A percentile compares a stretch with the other conserved stretches of the same genome.
Conservation (phyloP, 1,140 invertebrate species). For the Batillaria attramentaria region DNA sequence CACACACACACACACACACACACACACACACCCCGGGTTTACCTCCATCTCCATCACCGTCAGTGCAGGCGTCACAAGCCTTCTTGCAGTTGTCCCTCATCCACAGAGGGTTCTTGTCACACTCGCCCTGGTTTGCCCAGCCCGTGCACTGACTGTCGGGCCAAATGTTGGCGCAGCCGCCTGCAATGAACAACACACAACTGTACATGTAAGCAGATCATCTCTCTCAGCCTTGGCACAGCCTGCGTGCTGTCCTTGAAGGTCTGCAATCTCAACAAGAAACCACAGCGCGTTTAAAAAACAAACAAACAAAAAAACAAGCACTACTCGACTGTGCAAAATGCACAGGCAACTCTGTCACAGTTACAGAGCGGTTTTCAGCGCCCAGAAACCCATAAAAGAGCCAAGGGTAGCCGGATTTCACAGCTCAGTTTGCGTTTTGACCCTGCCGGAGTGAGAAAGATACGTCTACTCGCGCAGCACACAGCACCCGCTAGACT, state of each 20-base stretch:
- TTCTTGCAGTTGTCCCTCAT: slow-evolving; percentile 56
- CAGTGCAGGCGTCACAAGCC: slow-evolving; percentile 51
- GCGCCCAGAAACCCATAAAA: too few relatives aligned
- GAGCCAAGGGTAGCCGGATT: too few relatives aligned
- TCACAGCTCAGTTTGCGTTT: too few relatives aligned
- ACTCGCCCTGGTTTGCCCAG: slow-evolving; percentile 52
- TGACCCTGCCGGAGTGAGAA: too few relatives aligned
- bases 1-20: neutral
- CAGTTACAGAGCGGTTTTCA: neutral
- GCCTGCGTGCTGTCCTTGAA: too few relatives aligned
- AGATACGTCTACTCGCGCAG: too few relatives aligned
- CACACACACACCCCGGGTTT: neutral
- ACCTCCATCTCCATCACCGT: too few relatives aligned
- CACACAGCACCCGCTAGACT: too few relatives aligned
- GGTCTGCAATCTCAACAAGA: neutral
- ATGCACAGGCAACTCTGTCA: neutral
- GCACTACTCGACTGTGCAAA: neutral
- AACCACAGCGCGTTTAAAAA: neutral
- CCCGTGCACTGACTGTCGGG: neutral
- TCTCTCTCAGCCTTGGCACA: too few relatives aligned
- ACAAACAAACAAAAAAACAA: too few relatives aligned
- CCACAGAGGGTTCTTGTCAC: slow-evolving; percentile 45
- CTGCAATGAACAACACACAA: neutral
- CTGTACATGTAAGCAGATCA: neutral
- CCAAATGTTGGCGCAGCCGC: neutral